These are phyloP conservation scores for Heterohyrax brucei DNA, from an alignment of 2,797 vertebrate species.

Conservation along the genomic window DNA sequence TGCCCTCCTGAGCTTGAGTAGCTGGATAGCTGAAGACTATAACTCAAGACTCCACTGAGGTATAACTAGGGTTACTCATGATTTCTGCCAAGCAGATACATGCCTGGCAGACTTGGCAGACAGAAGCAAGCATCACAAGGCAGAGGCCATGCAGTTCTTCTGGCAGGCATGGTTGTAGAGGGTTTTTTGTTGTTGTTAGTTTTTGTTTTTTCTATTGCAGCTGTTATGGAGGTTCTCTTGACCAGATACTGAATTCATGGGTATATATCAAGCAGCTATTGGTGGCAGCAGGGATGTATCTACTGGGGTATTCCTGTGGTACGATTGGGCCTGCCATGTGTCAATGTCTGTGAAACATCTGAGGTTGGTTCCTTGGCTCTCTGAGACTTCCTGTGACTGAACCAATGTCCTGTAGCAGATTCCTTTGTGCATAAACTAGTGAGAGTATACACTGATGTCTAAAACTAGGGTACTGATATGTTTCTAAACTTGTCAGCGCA, in stretches of 20 bases:
- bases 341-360: not conserved
- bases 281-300: not conserved
- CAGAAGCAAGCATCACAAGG: not conserved
- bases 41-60: not conserved
- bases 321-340: not conserved
- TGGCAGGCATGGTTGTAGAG: not conserved
- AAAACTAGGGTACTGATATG: not conserved
- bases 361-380: not conserved
- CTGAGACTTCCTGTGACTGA: not conserved
- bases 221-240: not conserved
- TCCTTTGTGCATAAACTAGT: slow-evolving; percentile 7
- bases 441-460: not conserved
- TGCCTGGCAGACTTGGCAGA: not conserved
- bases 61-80: not conserved
- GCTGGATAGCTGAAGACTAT: not conserved
- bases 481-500: slow-evolving; percentile 14
- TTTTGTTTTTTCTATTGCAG: slow-evolving; percentile 23
- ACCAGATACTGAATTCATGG: not conserved
- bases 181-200: not conserved
- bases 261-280: not conserved
- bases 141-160: not conserved
- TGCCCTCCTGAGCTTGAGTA: slow-evolving; percentile 34
- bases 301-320: not conserved
- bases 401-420: not conserved
- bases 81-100: slow-evolving; percentile 7